phyloP scores from a whole-genome alignment of 1,140 invertebrate species.

The Formica selysi region DNA sequence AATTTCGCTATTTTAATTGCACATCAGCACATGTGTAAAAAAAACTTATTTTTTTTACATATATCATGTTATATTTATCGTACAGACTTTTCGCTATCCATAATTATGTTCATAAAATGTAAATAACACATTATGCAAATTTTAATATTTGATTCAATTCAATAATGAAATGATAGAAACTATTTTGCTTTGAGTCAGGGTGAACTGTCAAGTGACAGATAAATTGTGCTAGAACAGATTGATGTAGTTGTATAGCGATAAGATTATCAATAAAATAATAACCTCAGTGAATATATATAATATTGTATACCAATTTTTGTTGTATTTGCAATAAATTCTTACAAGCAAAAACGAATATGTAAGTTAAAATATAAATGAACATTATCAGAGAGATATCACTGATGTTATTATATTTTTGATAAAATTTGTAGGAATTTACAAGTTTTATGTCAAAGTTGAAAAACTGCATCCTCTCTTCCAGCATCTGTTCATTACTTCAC shows the following conservation, averaged over 20 bases:
- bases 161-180: slow-evolving; percentile 28
- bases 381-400: slow-evolving; percentile 28
- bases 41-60: slow-evolving; percentile 18
- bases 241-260: slow-evolving; percentile 16
- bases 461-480: slow-evolving; percentile 21
- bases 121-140: background rate
- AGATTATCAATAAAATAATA: slow-evolving; percentile 68
- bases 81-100: background rate
- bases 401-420: slow-evolving; percentile 47
- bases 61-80: slow-evolving; percentile 33
- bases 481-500: slow-evolving; percentile 47
- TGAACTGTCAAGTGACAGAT: slow-evolving; percentile 44
- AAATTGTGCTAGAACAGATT: slow-evolving; percentile 55
- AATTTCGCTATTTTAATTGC: slow-evolving; percentile 49
- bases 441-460: slow-evolving; percentile 20
- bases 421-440: slow-evolving; percentile 19
- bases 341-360: background rate
- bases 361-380: slow-evolving; percentile 29
- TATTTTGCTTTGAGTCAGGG: slow-evolving; percentile 50
- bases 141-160: slow-evolving; percentile 4
- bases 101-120: slow-evolving; percentile 27
- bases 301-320: background rate
- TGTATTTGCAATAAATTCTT: background rate
- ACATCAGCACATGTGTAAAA: slow-evolving; percentile 32
- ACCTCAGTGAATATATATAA: slow-evolving; percentile 47